A percentile compares a stretch with the other conserved stretches of the same genome.
Conservation (phyloP, 2,888 invertebrate genomes). For the Catocala nupta region DNA sequence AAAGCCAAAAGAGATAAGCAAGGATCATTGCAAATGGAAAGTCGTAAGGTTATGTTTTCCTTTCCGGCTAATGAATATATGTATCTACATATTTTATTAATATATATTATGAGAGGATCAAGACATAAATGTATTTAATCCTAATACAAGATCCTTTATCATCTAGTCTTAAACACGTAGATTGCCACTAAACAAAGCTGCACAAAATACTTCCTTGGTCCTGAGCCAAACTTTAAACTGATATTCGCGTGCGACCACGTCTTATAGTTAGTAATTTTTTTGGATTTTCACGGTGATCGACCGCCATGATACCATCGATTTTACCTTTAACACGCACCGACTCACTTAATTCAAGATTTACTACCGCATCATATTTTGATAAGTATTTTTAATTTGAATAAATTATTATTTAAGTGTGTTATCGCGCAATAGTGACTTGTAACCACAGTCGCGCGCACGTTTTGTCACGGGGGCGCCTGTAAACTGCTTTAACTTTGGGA, state of each 20-base stretch:
- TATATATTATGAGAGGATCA: no score
- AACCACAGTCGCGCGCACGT: conserved; percentile 77
- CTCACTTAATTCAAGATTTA: conserved; percentile 86
- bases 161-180: no score
- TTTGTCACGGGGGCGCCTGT: conserved; percentile 58
- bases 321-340: conserved; percentile 76
- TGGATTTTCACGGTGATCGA: conserved; percentile 84
- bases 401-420: conserved; percentile 85
- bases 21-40: no score
- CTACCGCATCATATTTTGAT: conserved; percentile 87
- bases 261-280: conserved; percentile 60
- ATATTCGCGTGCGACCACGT: conserved; percentile 78
- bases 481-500: conserved; percentile 22
- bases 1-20: no score
- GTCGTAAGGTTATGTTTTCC: no score
- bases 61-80: no score
- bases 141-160: no score
- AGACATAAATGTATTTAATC: no score
- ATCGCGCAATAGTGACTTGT: conserved; percentile 78
- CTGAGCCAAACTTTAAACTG: conserved; percentile 64
- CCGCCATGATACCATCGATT: conserved; percentile 76
- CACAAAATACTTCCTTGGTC: background rate
- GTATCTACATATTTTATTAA: no score
- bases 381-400: conserved; percentile 88
- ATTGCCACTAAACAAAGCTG: background rate